These are phyloP conservation scores for Nephrotoma guestfalica DNA, from an alignment of 2,888 invertebrate species.

Conservation along the genomic window DNA sequence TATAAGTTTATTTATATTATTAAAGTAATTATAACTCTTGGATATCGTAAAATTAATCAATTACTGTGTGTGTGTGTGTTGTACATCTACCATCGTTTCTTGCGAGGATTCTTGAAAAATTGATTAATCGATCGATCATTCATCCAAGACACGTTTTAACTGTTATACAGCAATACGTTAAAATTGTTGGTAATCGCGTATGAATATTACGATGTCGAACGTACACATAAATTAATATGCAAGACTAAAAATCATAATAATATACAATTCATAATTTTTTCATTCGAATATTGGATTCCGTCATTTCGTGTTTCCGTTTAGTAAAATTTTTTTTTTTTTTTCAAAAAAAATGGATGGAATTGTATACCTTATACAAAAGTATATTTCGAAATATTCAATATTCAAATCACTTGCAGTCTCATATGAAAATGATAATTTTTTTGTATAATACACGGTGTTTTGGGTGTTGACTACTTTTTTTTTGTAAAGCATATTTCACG, in stretches of 20 bases:
- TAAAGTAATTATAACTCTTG: neutral
- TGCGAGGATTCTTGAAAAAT: neutral
- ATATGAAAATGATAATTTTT: neutral
- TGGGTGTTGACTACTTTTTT: neutral
- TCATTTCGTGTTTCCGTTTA: neutral
- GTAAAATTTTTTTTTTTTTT: neutral
- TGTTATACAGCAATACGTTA: neutral
- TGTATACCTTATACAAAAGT: neutral
- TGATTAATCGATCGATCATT: neutral
- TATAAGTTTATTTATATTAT: neutral
- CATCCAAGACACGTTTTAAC: neutral
- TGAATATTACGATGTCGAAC: no score
- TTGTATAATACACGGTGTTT: neutral
- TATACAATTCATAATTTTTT: neutral
- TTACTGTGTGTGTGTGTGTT: neutral
- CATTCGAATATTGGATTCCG: neutral
- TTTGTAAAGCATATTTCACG: neutral
- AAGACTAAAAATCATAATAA: neutral
- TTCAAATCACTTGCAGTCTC: neutral
- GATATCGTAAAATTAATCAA: neutral
- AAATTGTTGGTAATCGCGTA: neutral
- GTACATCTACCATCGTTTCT: neutral
- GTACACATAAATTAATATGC: neutral
- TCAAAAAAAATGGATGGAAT: neutral
- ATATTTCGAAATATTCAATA: neutral